Evolutionary conservation across 1,140 invertebrate genomes (phyloP), one percentile per base, ranked within the genome.

Genomic region (Sycobia sp.): DNA sequence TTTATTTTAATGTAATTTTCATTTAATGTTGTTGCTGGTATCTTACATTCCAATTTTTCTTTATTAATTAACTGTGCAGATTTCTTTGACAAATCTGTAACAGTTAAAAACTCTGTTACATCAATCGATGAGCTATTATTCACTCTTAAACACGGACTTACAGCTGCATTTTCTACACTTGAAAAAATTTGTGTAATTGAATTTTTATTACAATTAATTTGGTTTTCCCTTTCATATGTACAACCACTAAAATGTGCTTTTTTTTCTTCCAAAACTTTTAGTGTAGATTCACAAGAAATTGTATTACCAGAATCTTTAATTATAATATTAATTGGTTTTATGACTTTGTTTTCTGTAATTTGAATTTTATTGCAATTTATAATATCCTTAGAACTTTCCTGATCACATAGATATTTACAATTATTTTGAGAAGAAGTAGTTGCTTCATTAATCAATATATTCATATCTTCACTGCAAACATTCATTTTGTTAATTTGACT

Each of bases 1-100:
- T 97, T 95, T 47, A 97, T 89, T 68, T 86, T 85, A 0, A 97
- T 89, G 84, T 90, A 98, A 77, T 98, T 98, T 44, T 95, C 91
- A 82, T 94, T 94, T 4, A 90, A 70, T 47, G 86, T 89, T 3
- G 91, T 90, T 66, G 82, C 77, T 53, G 84, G 79, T 0, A 93
- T 81, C 82, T 91, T 92, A 49, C 87, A 82, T 73, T 87, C 25
- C 82, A 91, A 73, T 69, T 84, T 83, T 27, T 83, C 81, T 67
- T 82, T 82, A 25, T 50, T 27, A 32, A 32, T 20, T 39, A 13
- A 27, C 22, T 5, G 10, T 49, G 20, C 14, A 27, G n/a, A 27
- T 56, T 70, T 68, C 51, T 56, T 68, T 68, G 54, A 29, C 49
- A 20, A 25, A 32, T 23, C 55, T 25, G 72, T 64, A 67, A 38